Conservation (phyloP, 2,113 vertebrate species). For the Gobiocypris rarus region DNA sequence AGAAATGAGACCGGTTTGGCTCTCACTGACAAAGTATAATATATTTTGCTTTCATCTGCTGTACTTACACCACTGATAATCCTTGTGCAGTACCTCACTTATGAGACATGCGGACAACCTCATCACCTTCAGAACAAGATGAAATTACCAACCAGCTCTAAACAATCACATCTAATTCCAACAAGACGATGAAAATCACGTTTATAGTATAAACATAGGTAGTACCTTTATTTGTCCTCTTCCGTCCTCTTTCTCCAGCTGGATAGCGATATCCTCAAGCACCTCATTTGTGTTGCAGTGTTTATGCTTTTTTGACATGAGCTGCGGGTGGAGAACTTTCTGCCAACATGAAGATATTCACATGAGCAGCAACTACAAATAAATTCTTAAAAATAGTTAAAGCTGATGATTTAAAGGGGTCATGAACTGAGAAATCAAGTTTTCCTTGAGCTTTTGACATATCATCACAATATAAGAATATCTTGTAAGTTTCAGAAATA, state of each 20-base stretch:
- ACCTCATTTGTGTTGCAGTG: constrained; percentile 10
- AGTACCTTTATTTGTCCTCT: constrained; percentile 64
- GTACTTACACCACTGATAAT: constrained; percentile 77
- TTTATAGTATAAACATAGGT: neutral
- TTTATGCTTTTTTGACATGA: constrained; percentile 37
- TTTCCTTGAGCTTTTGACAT: too few relatives aligned
- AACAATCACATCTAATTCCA: neutral
- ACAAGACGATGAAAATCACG: neutral
- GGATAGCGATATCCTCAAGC: constrained; percentile 57
- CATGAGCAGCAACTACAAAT: neutral
- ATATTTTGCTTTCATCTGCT: neutral
- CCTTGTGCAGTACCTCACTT: constrained; percentile 59
- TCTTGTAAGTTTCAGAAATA: too few relatives aligned
- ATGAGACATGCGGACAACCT: constrained; percentile 62
- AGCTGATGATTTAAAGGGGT: too few relatives aligned
- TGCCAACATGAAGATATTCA: constrained; percentile 29
- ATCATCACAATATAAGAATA: too few relatives aligned
- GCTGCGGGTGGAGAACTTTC: constrained; percentile 62
- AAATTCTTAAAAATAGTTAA: too few relatives aligned
- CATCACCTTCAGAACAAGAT: constrained; percentile 63
- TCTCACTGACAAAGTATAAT: neutral
- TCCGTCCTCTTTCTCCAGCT: constrained; percentile 62
- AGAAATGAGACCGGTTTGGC: neutral
- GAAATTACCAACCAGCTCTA: neutral
- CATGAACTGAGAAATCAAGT: too few relatives aligned